Conservation (phyloP, 92 coral and sea anemone species). For the Diadumene lineata region DNA sequence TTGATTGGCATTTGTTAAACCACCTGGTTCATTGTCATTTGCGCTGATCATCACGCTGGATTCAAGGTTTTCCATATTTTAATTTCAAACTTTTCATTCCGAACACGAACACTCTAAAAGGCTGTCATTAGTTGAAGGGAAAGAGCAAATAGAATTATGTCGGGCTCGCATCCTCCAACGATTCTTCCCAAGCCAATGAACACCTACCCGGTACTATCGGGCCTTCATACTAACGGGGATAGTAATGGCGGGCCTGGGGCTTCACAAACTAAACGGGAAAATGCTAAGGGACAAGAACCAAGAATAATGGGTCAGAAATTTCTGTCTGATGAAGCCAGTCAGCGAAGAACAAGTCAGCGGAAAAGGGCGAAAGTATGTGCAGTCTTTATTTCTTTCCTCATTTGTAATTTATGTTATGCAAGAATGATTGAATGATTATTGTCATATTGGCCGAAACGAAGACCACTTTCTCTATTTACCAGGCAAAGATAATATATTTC, state of each 20-base stretch:
- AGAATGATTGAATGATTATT: slow-evolving; percentile 69
- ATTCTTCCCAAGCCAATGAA: slow-evolving; percentile 80
- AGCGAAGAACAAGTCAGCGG: slow-evolving; percentile 94
- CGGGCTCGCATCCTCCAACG: slow-evolving; percentile 82
- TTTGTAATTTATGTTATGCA: slow-evolving; percentile 80
- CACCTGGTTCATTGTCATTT: slow-evolving; percentile 99
- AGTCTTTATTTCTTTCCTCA: slow-evolving; percentile 69
- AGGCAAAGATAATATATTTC: slow-evolving; percentile 22
- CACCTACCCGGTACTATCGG: slow-evolving; percentile 77
- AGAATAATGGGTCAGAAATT: slow-evolving; percentile 54
- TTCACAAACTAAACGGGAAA: slow-evolving; percentile 51
- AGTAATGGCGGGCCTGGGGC: slow-evolving; percentile 39
- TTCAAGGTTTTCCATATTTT: too few relatives aligned
- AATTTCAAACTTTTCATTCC: slow-evolving; percentile 86
- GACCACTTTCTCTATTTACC: slow-evolving; percentile 22
- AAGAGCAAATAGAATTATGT: slow-evolving; percentile 83
- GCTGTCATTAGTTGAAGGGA: slow-evolving; percentile 51
- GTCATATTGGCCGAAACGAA: slow-evolving; percentile 21
- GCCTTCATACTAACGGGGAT: slow-evolving; percentile 73
- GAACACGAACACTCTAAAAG: slow-evolving; percentile 71
- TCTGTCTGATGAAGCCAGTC: slow-evolving; percentile 56
- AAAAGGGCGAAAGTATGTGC: slow-evolving; percentile 98
- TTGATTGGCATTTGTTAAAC: slow-evolving; percentile 80
- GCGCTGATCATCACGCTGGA: slow-evolving; percentile 74
- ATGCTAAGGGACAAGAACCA: slow-evolving; percentile 50